Conservation (phyloP, 1,140 invertebrate genomes). For the Bombus terrestris region DNA sequence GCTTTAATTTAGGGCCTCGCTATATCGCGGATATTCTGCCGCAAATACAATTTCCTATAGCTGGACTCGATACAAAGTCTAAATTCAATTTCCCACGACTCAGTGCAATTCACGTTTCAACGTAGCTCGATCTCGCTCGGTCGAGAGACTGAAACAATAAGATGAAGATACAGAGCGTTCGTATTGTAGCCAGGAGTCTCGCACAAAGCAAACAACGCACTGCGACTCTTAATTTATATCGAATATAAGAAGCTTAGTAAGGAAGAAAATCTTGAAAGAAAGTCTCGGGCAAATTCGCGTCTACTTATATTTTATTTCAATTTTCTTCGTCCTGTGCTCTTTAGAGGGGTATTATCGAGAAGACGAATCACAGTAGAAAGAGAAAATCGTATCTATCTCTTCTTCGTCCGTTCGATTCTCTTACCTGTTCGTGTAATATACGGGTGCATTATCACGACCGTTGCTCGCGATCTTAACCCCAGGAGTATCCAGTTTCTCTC, state of each 20-base stretch:
- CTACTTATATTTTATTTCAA: background rate
- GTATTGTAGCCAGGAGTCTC: background rate
- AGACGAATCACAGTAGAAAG: background rate
- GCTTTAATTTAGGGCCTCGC: background rate
- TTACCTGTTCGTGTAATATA: background rate
- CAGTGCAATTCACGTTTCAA: background rate
- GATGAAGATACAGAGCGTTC: no score
- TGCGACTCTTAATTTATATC: background rate
- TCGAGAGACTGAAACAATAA: no score
- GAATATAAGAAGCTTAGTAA: background rate
- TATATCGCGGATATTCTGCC: background rate
- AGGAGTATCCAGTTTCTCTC: background rate
- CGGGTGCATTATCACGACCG: background rate
- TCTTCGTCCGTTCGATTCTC: background rate
- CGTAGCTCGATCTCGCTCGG: background rate
- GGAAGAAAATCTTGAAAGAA: background rate
- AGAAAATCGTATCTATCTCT: background rate
- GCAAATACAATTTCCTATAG: slow-evolving; percentile 17
- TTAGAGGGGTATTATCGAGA: background rate
- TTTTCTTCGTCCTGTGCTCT: background rate
- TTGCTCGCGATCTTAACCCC: no score
- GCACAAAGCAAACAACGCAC: background rate
- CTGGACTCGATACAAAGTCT: background rate
- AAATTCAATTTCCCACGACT: background rate
- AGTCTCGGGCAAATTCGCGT: background rate